Percentiles rank a stretch among this genome's conserved stretches.
These are phyloP conservation scores for Tympanuchus pallidicinctus DNA, from an alignment of 2,113 vertebrate genomes.

Conservation along the genomic window DNA sequence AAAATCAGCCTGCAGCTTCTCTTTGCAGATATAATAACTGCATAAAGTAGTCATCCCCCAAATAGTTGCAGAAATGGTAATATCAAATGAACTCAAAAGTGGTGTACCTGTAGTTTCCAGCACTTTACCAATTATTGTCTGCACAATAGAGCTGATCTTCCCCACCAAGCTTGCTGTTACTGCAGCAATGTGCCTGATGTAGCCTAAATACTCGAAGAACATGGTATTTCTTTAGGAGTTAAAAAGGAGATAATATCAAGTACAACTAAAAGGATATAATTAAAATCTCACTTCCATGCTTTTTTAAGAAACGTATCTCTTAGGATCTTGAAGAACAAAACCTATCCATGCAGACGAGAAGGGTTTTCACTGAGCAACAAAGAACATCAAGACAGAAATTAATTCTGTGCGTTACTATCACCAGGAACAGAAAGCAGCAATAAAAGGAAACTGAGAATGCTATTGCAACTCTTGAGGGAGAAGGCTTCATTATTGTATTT, in stretches of 20 bases:
- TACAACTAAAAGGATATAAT: constrained; percentile 49
- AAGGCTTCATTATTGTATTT: not conserved
- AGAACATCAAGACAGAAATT: not conserved
- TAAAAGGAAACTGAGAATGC: not conserved
- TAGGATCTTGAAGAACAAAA: constrained; percentile 28
- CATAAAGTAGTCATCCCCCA: not conserved
- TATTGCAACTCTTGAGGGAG: not conserved
- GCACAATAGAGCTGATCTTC: not conserved
- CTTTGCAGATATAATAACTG: not conserved
- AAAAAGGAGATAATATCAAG: not conserved
- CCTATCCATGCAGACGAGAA: not conserved
- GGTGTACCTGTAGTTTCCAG: not conserved
- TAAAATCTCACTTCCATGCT: constrained; percentile 39
- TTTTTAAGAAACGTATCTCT: constrained; percentile 29
- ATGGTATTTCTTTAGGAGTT: not conserved
- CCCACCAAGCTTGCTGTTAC: not conserved
- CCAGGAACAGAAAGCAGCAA: not conserved
- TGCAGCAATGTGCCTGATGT: not conserved
- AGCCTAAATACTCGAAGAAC: constrained; percentile 29
- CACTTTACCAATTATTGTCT: not conserved
- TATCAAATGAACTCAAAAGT: not conserved
- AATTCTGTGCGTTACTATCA: not conserved
- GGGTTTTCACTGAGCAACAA: not conserved
- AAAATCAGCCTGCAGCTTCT: not conserved
- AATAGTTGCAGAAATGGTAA: not conserved